These are phyloP conservation scores for Nansenia antarctica DNA, from an alignment of 2,113 vertebrate genomes.

Conservation along the genomic window DNA sequence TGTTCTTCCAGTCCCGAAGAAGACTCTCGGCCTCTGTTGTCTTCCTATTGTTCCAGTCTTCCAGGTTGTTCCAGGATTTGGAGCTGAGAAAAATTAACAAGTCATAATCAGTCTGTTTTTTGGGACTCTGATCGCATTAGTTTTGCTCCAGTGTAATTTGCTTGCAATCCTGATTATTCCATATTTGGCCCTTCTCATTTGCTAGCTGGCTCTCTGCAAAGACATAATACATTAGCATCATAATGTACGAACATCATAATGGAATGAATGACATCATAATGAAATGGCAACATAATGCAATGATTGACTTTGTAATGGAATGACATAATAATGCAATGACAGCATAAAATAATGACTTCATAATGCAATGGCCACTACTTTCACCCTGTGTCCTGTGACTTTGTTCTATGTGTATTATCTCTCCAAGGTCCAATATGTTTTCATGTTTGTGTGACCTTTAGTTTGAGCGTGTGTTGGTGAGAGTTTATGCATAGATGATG, in stretches of 20 bases:
- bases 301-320: conserved; percentile 3
- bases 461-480: no score
- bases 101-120: conserved; percentile 24
- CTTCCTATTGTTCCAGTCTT: conserved; percentile 25
- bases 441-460: conserved; percentile 27
- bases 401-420: conserved; percentile 20
- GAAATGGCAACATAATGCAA: conserved; percentile 20
- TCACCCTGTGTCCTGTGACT: no score
- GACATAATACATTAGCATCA: conserved; percentile 16
- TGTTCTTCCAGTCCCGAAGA: conserved; percentile 29
- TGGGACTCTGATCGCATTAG: conserved; percentile 11
- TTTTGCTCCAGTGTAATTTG: neutral
- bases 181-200: conserved; percentile 31
- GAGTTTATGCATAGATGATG: no score
- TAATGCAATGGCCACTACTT: conserved; percentile 25
- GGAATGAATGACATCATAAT: conserved; percentile 5
- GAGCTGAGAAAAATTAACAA: conserved; percentile 22
- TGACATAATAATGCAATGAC: conserved; percentile 9
- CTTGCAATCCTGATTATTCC: neutral
- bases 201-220: conserved; percentile 24
- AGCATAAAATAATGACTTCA: conserved; percentile 16
- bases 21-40: conserved; percentile 38
- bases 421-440: conserved; percentile 26
- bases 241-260: conserved; percentile 25
- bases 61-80: conserved; percentile 22